phyloP scores from a whole-genome alignment of 2,888 invertebrate species.

The Rhopalosiphum nymphaeae region DNA sequence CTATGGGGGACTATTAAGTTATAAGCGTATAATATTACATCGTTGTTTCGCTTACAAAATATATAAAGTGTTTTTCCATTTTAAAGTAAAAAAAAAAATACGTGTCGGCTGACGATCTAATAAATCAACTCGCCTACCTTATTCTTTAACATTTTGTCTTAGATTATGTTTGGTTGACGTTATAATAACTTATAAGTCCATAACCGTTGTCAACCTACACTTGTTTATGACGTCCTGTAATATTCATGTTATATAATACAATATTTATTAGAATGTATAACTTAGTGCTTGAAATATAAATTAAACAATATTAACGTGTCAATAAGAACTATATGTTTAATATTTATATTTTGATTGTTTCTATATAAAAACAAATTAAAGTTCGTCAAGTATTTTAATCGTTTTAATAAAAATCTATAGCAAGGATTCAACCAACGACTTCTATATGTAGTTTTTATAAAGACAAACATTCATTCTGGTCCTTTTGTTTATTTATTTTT shows the following conservation, averaged over 20 bases:
- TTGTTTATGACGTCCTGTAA: neutral
- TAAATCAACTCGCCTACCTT: neutral
- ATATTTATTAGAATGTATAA: neutral
- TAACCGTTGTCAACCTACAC: neutral
- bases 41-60: neutral
- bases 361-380: neutral
- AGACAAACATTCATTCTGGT: neutral
- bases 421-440: neutral
- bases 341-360: neutral
- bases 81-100: neutral
- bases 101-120: neutral
- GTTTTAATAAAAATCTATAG: neutral
- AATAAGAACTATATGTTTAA: neutral
- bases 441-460: neutral
- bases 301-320: neutral
- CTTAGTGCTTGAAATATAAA: neutral
- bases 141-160: neutral
- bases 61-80: neutral
- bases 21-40: neutral
- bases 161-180: neutral
- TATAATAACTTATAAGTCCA: neutral
- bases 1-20: neutral
- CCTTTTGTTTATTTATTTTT: neutral
- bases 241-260: neutral
- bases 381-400: neutral